Evolutionary conservation across 2,113 vertebrate genomes (phyloP).

Genomic region (Ptilorrhoa leucosticta): DNA sequence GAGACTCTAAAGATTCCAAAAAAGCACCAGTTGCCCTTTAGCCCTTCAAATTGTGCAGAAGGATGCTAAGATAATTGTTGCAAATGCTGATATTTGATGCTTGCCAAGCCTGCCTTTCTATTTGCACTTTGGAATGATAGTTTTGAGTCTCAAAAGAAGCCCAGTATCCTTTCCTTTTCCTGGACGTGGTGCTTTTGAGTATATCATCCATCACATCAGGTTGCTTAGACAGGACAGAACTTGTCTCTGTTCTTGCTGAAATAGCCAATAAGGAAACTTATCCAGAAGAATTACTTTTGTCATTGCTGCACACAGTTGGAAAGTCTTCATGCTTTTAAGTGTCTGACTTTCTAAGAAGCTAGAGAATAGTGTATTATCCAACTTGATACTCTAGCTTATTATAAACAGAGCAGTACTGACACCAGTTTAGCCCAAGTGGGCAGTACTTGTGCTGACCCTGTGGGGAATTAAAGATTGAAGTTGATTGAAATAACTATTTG

Average conservation of each 20-base stretch:
- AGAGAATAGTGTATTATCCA: neutral
- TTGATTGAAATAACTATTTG: neutral
- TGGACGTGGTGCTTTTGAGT: neutral
- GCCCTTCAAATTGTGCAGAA: neutral
- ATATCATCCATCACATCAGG: neutral
- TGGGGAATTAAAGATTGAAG: neutral
- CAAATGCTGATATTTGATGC: neutral
- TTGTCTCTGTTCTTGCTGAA: neutral
- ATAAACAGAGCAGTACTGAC: neutral
- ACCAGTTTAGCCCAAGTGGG: neutral
- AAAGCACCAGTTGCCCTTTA: neutral
- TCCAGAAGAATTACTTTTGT: neutral
- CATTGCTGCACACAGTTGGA: neutral
- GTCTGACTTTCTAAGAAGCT: neutral
- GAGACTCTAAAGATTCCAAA: neutral
- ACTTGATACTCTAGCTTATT: neutral
- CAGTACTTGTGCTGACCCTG: neutral
- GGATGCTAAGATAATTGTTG: neutral
- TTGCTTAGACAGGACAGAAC: neutral
- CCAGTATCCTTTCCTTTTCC: neutral
- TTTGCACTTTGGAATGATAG: neutral
- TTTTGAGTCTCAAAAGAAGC: neutral
- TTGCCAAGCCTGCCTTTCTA: neutral
- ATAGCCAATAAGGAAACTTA: neutral
- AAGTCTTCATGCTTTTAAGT: neutral